Evolutionary conservation across 1,140 invertebrate species (phyloP), one percentile per base, ranked within the genome.

Genomic region (Drosophila pseudoananassae): DNA sequence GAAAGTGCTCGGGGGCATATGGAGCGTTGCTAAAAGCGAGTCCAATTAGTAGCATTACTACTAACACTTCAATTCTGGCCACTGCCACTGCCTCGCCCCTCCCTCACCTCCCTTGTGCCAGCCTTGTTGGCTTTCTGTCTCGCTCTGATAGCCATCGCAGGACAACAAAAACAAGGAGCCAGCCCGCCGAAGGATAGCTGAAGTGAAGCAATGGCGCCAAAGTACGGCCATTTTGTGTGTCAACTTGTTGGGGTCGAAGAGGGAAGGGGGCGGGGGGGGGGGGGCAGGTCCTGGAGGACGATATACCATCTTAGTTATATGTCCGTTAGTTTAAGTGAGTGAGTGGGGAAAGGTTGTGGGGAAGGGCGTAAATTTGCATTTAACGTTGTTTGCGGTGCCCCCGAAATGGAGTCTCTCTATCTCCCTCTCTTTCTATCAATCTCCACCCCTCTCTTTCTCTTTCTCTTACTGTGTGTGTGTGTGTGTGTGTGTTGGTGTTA

Each of bases 31-130:
- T 88, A 87, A 87, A 88, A 88, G 83, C 83, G 83, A 83, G 83
- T 88, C 83, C 83, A 88, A 88, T 88, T 88, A 88, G 83, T 88
- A 88, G 83, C 83, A 88, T 89, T 88, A 88, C 84, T 88, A 88
- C 83, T 83, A 88, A 88, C 83, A 88, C 83, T 88, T 88, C 83
- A 88, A 88, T 88, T 79, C 76, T 82, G 75, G 74, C 78, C 72
- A 73, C 61, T 51, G 14, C 56, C 38, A 17, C 40, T 45, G 15
- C 43, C 43, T 12, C 8, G 7, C 43, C 43, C 15, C 43, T 17
- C 14, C 40, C 40, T n/a, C n/a, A n/a, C n/a, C n/a, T n/a, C 40
- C 17, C 40, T 17, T 17, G 7, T 1, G 7, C 5, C 14, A 1
- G 2, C 40, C 8, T 17, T 10, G 23, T 9, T 12, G 14, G n/a